Evolutionary conservation across 2,888 invertebrate species (phyloP), one percentile per base, ranked within the genome.

Genomic region (Exephanes ischioxanthus): DNA sequence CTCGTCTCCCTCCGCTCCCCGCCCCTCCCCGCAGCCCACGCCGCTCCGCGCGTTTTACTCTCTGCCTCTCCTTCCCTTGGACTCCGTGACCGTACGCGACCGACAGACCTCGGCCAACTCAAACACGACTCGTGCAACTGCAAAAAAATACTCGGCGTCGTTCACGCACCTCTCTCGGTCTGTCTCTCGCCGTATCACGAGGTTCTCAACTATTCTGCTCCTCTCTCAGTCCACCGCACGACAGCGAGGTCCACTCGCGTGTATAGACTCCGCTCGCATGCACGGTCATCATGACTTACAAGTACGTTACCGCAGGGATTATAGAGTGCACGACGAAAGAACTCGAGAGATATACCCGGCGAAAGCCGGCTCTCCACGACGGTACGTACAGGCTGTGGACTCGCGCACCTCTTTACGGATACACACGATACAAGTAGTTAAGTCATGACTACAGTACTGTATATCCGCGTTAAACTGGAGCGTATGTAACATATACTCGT

Each of bases 61-160:
- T 67, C 75, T 63, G 48, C 33, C 55, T 48, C 73, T 83, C 76
- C 33, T 71, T 71, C 73, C 73, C 84, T 80, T 26, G 79, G 67
- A 83, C 85, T 83, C 83, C 68, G 88, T 86, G 89, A 90, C 88
- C 90, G 89, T 88, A 88, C 87, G 86, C 90, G 88, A 90, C 88
- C 88, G 89, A 89, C 87, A 87, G 87, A 89, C 87, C 89, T 84
- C 89, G 86, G 88, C 87, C 87, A 89, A 89, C 91, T 91, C 90
- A 88, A 87, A 88, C 91, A 91, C 91, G 89, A 91, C 89, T 89
- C 81, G 81, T 86, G 87, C 85, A 87, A 80, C 84, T 87, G 83
- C 86, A 90, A 91, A 89, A 91, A 90, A 90, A 88, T 16, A 89
- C 88, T 87, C 90, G 87, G 87, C 88, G 87, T 90, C 90, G 90